These are phyloP conservation scores for Trichogramma pretiosum DNA, from an alignment of 1,140 invertebrate species.

Conservation along the genomic window DNA sequence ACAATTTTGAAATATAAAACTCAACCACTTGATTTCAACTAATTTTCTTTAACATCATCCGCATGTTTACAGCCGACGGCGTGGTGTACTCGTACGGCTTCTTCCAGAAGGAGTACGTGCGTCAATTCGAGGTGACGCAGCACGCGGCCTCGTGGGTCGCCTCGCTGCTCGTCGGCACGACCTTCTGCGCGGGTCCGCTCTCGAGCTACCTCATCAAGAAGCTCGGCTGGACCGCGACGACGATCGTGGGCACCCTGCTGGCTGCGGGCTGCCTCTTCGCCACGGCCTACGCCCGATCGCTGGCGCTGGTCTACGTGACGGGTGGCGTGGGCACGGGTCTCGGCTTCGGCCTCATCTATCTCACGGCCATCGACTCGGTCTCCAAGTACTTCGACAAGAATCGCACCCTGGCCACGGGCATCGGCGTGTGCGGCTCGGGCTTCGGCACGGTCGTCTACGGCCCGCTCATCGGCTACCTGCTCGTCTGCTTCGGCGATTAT, in stretches of 20 bases:
- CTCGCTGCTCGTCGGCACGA: constrained; percentile 85
- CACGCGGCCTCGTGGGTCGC: constrained; percentile 78
- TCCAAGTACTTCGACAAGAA: constrained; percentile 89
- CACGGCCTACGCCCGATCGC: constrained; percentile 66
- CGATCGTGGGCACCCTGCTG: constrained; percentile 76
- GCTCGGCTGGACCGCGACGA: constrained; percentile 83
- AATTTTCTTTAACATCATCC: too few species aligned
- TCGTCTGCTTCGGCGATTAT: constrained; percentile 58
- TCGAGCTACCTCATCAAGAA: constrained; percentile 87
- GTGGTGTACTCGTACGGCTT: constrained; percentile 89
- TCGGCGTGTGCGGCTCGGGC: constrained; percentile 90
- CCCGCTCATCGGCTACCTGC: constrained; percentile 61
- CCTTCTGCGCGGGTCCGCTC: constrained; percentile 75
- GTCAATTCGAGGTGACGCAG: constrained; percentile 71
- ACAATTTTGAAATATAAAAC: too few species aligned
- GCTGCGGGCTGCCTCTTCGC: constrained; percentile 64
- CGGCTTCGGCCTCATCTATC: constrained; percentile 88
- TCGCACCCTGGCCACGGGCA: constrained; percentile 82
- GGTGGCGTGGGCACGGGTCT: constrained; percentile 79
- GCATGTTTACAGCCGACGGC: constrained; percentile 73
- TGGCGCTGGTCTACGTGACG: constrained; percentile 75
- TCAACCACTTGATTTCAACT: too few species aligned
- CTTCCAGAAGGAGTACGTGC: constrained; percentile 70
- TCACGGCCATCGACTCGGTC: constrained; percentile 90
- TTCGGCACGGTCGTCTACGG: constrained; percentile 79